Evolutionary conservation across 2,888 invertebrate species (phyloP), one percentile per base, ranked within the genome.

Genomic region (Mongoloraphidia duomilia): DNA sequence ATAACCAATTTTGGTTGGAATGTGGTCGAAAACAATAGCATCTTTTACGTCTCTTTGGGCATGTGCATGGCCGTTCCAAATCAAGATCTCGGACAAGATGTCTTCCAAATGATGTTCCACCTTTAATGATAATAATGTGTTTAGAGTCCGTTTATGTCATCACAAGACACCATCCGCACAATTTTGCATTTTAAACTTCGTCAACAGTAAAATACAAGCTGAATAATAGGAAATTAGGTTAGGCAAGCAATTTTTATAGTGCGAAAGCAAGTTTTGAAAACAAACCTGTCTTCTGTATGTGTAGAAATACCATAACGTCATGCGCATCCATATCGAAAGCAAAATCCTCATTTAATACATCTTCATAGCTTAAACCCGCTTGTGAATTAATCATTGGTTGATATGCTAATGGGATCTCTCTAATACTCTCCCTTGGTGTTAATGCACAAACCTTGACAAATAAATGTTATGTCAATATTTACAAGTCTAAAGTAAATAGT

Each of bases 291-390:
- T 98, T 98, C 70, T 98, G 98, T 67, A 98, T 96, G 68, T 98
- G 97, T 57, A 98, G 73, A 77, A 98, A 82, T 48, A 98, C 96
- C 77, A 98, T 87, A 49, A 98, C 97, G 72, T 98, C 97, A 62
- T 90, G 87, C 10, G 87, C 88, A 65, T 87, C 84, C 71, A 91
- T 85, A 68, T 91, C 87, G 70, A 91, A 91, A 61, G 84, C 79
- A 67, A 88, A 88, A 70, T 84, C 85, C 63, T 88, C 88, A 63
- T 87, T 87, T 49, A 89, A 74, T 59, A 89, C 82, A 66, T 88
- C 88, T 64, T 89, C 89, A 65, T 89, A 89, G 58, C 88, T 88
- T 52, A 89, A 75, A 52, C 83, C 79, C 42, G 79, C 77, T 63
- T 77, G 79, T 50, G 75, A 74, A 71, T 63, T 77, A 79, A 51